Percentiles rank a stretch among this genome's conserved stretches.
phyloP scores from a whole-genome alignment of 2,113 vertebrate genomes.

The Pelusios castaneus region DNA sequence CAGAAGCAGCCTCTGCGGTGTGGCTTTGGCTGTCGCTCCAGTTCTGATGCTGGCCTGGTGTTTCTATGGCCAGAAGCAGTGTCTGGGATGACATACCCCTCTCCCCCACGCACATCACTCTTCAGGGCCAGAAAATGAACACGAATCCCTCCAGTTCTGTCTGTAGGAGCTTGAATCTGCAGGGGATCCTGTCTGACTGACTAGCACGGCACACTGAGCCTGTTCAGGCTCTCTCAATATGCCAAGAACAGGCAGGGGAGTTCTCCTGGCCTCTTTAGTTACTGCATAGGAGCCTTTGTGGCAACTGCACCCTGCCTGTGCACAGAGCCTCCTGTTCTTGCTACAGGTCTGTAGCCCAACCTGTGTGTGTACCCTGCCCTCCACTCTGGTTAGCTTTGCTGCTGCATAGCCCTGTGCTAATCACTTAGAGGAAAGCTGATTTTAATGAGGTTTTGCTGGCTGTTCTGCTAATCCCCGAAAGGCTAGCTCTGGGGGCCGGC shows the following conservation, averaged over 20 bases:
- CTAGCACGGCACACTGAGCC: background rate
- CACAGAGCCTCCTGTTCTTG: fast-evolving
- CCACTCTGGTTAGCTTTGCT: background rate
- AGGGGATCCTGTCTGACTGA: background rate
- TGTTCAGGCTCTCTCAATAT: fast-evolving
- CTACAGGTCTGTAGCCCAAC: background rate
- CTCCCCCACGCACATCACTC: background rate
- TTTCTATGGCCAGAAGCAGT: background rate
- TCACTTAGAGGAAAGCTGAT: constrained; percentile 59
- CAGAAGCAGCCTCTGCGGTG: background rate
- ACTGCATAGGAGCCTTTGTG: background rate
- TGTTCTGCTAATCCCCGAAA: background rate
- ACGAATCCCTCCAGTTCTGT: background rate
- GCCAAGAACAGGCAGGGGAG: fast-evolving
- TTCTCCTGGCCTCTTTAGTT: background rate
- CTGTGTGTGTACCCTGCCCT: fast-evolving
- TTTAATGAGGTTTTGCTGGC: constrained; percentile 63
- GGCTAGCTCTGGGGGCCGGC: background rate
- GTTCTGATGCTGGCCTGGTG: background rate
- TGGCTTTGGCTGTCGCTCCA: background rate
- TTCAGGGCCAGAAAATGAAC: background rate
- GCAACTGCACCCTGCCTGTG: fast-evolving
- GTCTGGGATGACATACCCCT: background rate
- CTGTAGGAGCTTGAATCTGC: background rate
- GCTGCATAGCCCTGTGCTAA: background rate